Conservation (phyloP, 2,797 vertebrate species). For the Sebastes iracundus region DNA sequence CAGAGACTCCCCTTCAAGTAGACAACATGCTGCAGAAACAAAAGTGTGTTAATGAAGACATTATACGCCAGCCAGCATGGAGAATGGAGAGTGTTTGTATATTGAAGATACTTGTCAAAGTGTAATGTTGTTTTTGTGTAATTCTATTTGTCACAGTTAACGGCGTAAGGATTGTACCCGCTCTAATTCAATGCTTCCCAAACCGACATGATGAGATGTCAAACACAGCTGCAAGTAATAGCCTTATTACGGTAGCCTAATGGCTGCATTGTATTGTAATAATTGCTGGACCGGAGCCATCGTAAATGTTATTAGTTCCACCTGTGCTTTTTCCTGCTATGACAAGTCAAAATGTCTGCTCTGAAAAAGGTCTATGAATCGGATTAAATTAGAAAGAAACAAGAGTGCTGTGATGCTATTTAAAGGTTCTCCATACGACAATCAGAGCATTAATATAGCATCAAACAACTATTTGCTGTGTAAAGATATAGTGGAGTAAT, state of each 20-base stretch:
- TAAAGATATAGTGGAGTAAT: too few relatives aligned
- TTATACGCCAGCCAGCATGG: background rate
- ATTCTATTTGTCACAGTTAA: background rate
- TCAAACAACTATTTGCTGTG: too few relatives aligned
- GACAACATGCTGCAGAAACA: background rate
- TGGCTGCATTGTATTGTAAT: background rate
- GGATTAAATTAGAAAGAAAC: background rate
- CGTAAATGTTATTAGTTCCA: background rate
- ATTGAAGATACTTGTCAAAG: background rate
- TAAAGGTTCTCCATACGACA: too few relatives aligned
- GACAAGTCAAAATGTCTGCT: background rate
- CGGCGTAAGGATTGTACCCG: background rate
- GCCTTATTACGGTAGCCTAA: background rate
- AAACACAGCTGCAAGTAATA: background rate
- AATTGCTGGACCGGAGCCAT: background rate
- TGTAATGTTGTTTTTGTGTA: background rate
- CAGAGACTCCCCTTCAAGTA: background rate
- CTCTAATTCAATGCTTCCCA: background rate
- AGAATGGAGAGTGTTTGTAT: background rate
- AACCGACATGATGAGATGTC: background rate
- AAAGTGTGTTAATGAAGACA: conserved; percentile 7
- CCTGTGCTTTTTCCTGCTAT: background rate
- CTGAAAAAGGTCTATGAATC: background rate
- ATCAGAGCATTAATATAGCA: too few relatives aligned
- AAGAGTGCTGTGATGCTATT: background rate